Evolutionary conservation across 2,888 invertebrate genomes (phyloP), one percentile per base, ranked within the genome.

Genomic region (Phasia obesa): DNA sequence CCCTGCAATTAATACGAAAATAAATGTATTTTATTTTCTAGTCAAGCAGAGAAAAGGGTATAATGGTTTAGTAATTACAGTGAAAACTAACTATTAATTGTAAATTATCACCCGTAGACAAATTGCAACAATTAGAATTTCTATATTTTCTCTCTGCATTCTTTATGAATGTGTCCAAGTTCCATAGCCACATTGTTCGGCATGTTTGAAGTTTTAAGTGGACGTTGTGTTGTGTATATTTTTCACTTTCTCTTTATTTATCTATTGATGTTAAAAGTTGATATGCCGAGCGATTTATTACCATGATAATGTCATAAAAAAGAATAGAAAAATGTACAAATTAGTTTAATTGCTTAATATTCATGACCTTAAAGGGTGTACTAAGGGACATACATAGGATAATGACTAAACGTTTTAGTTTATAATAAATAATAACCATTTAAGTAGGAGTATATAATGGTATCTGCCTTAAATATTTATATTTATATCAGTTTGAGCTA

Each of bases 241-340:
- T 35, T 35, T 35, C 11, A 35, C 11, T 35, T 35, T 11, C 35
- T 35, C 3, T 1, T 35, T 35, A 35, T 35, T 35, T 35, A 35
- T 35, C 11, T 35, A 35, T 35, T 35, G 81, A 81, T 76, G 65
- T 65, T 71, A 35, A 71, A 64, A 13, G 53, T 25, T 76, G 64
- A 53, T 81, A 65, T 44, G 65, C 2, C 11, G 9, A 71, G 19
- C 67, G 55, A 81, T 77, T 77, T 81, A 81, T 81, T 73, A 49
- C 42, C 62, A 73, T 69, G 47, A 62, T 42, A 77, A 62, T 67
- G 60, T 44, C 17, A 81, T 81, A 77, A 73, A 77, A 77, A 71
- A 49, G 4, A 60, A 60, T 44, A 38, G 55, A 69, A 74, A 74
- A 74, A 69, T 67, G 53, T 23, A 44, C 25, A 11, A 62, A 21